Base-by-base conservation (phyloP, 2,888 invertebrate genomes). In the Netelia melanura region DNA sequence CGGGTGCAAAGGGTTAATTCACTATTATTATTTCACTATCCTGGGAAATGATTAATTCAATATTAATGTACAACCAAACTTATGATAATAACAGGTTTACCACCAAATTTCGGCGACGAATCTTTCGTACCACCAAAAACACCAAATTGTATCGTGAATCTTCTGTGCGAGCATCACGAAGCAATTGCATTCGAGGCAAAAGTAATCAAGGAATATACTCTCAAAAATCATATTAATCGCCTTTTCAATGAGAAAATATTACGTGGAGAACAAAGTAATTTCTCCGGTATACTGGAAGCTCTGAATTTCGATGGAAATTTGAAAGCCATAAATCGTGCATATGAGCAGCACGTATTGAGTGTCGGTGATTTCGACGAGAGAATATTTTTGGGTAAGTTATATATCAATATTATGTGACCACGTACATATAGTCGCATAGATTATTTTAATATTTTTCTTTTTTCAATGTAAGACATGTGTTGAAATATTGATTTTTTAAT, bases 291-390 rank as follows among this genome's bases (percentile, higher is more conserved):
- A 48, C 94, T 99, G 88, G 97, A 98, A 86, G 94, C 96, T 43
- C 95, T 95, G 14, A 96, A 96, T 91, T 98, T 98, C 94, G 98
- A 98, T 89, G 94, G 95, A 21, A 99, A 99, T 94, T 96, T 97
- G 48, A 98, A 97, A 94, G 96, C 97, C 88, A 94, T 99, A 56
- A 97, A 97, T 89, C 97, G 97, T 93, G 95, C 96, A 11, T 99
- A 99, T 93, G 99, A 99, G 92, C 97, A 97, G 75, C 98, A 97
- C 94, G 97, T 99, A 30, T 94, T 98, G 56, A 98, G 96, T 92
- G 97, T 97, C 84, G 98, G 99, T 0, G 98, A 99, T 94, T 98
- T 99, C 94, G 99, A 99, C 94, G 99, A 99, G 94, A 96, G 99
- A 91, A 98, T 99, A 94, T 98, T 99, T 94, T 95, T 98, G 91